phyloP scores from a whole-genome alignment of 2,797 vertebrate genomes.

The Rhinoraja longicauda region DNA sequence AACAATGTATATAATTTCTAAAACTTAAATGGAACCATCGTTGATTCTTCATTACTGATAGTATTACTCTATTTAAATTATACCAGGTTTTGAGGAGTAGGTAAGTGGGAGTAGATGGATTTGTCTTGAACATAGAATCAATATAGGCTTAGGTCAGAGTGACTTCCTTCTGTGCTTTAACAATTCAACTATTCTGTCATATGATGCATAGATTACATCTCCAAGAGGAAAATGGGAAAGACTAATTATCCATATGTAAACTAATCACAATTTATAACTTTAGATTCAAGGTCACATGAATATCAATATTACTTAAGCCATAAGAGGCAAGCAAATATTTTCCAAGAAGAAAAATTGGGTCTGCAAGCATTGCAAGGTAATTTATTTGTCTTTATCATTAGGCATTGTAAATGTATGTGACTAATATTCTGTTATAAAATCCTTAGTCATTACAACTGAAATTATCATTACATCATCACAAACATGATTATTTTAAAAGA shows the following conservation, averaged over 20 bases:
- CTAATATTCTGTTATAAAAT: neutral
- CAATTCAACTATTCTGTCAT: neutral
- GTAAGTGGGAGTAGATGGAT: too few species aligned
- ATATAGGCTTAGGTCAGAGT: too few species aligned
- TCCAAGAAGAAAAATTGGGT: neutral
- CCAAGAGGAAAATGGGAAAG: neutral
- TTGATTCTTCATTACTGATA: neutral
- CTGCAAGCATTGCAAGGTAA: neutral
- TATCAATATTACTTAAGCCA: neutral
- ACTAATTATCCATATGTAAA: neutral
- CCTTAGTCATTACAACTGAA: neutral
- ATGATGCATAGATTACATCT: neutral
- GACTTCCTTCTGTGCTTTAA: neutral
- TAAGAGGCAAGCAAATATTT: neutral
- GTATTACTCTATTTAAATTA: too few species aligned
- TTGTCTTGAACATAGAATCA: too few species aligned
- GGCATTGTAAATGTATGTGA: neutral
- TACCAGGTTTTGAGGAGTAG: too few species aligned
- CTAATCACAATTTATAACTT: neutral
- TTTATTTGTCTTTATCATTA: neutral
- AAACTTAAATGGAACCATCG: neutral
- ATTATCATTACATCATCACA: neutral
- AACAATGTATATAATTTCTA: neutral
- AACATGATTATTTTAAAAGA: conserved; percentile 1
- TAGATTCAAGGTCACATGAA: neutral